Base-by-base conservation (phyloP, 2,113 vertebrate genomes). In the Syngnathoides biaculeatus region DNA sequence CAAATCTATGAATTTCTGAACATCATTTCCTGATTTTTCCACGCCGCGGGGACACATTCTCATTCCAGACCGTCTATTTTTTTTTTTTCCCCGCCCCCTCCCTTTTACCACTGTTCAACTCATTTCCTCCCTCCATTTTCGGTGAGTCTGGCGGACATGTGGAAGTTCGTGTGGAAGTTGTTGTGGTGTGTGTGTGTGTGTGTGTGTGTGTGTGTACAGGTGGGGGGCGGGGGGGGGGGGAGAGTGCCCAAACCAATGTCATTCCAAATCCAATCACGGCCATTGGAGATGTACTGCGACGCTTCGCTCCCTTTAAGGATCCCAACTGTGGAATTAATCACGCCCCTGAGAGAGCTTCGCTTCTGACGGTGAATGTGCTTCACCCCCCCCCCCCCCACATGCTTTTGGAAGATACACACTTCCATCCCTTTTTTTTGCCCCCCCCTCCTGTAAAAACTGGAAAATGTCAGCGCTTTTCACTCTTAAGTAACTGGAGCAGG, bases 1-100 rank as follows among this genome's bases (percentile, higher is more conserved):
- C 76, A 90, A 92, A 92, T 90, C 89, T 89, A 91, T 91, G 90
- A 91, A 90, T 91, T 90, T 92, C 85, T 89, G 85, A 88, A 92
- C 88, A 89, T 90, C 78, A 89, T 92, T 92, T 89, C 83, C 86
- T 88, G 84, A 84, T 88, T 90, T 89, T 87, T 84, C 75, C 72
- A 79, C 73, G 82, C 91, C 91, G 74, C 82, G 71, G 90, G 91
- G 91, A 85, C 60, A 81, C 81, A 80, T 88, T 90, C 84, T 89
- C 87, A 88, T 90, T 90, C 79, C 78, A 79, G 79, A 70, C 78
- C 65, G 78, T 82, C 86, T 81, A 83, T 87, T 84, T 88, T 89
- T 84, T 47, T 65, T 42, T 60, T n/a, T 13, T n/a, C 22, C 1
- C 39, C 12, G 3, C 38, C 22, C 5, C 59, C 12, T 61, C 22